Conservation (phyloP, 2,888 invertebrate genomes). For the Cheiracanthium punctorium region DNA sequence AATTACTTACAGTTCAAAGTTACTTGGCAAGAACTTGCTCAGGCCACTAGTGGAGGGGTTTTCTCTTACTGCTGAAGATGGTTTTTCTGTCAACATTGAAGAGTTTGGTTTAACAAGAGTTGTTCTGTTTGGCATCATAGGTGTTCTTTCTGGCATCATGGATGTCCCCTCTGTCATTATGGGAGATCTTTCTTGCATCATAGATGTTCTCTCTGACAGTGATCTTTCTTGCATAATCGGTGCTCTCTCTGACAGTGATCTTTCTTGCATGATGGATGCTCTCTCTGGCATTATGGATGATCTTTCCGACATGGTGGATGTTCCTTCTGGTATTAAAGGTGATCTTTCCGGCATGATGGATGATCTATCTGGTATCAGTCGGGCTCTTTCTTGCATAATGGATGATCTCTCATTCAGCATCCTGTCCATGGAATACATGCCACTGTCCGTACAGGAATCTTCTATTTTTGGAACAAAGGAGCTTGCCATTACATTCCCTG, state of each 20-base stretch:
- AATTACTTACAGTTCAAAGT: conserved; percentile 25
- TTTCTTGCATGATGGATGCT: background rate
- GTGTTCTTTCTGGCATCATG: conserved; percentile 20
- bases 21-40: conserved; percentile 14
- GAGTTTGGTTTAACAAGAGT: background rate
- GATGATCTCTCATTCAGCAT: conserved; percentile 30
- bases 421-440: conserved; percentile 38
- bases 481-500: conserved; percentile 21
- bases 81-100: background rate
- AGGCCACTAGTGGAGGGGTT: background rate
- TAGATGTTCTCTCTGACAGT: background rate
- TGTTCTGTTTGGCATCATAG: conserved; percentile 29
- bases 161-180: background rate
- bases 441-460: conserved; percentile 34
- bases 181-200: background rate
- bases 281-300: background rate
- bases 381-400: conserved; percentile 19
- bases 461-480: conserved; percentile 48
- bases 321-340: background rate
- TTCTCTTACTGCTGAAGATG: background rate
- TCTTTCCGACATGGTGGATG: background rate
- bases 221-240: background rate
- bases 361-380: background rate
- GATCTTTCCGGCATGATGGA: background rate
- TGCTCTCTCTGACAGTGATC: background rate